phyloP scores from a whole-genome alignment of 2,113 vertebrate genomes.

The Parus major region DNA sequence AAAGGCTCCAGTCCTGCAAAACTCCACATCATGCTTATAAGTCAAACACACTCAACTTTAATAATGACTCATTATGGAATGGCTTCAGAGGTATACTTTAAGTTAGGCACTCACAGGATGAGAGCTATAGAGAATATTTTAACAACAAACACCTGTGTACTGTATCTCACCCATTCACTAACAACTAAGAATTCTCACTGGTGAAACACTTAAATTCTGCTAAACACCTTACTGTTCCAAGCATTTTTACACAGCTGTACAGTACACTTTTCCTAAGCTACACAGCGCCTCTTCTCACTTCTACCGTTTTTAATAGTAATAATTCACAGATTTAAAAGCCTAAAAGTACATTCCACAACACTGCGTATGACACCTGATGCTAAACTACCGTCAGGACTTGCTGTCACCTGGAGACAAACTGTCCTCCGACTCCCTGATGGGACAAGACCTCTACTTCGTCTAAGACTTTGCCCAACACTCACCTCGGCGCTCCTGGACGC shows the following conservation, averaged over 20 bases:
- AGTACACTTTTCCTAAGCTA: rapidly evolving
- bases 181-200: too few relatives aligned
- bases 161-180: background rate
- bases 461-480: background rate
- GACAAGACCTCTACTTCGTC: rapidly evolving
- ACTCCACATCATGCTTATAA: rapidly evolving
- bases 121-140: rapidly evolving
- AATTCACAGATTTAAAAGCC: background rate
- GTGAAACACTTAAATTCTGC: background rate
- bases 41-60: background rate
- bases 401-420: background rate
- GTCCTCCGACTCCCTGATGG: rapidly evolving
- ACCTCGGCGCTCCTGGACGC: conserved; percentile 84
- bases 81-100: background rate
- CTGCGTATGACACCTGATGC: rapidly evolving
- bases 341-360: background rate
- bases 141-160: background rate
- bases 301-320: rapidly evolving
- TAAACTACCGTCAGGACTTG: rapidly evolving
- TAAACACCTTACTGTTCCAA: too few relatives aligned
- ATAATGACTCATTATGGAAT: background rate
- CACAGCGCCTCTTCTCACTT: rapidly evolving
- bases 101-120: too few relatives aligned
- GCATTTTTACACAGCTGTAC: background rate
- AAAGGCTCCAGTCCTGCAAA: background rate